Percentiles rank a stretch among this genome's conserved stretches.
phyloP scores from a whole-genome alignment of 2,888 invertebrate genomes.

The Synanthedon myopaeformis region DNA sequence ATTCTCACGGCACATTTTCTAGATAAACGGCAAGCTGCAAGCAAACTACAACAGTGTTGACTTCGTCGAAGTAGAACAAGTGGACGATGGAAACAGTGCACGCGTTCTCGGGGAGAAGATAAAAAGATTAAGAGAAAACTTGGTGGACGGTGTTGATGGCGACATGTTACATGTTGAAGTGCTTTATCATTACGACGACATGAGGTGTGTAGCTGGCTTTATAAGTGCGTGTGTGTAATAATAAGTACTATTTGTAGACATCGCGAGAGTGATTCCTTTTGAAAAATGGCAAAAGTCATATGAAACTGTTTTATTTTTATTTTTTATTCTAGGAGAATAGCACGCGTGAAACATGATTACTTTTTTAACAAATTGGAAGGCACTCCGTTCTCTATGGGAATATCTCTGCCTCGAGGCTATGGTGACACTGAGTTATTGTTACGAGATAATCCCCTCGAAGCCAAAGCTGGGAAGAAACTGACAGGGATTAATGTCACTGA shows the following conservation, averaged over 20 bases:
- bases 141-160: slow-evolving; percentile 79
- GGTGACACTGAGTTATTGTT: slow-evolving; percentile 82
- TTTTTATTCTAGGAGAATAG: slow-evolving; percentile 69
- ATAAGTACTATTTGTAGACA: too few relatives aligned
- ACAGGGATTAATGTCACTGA: slow-evolving; percentile 78
- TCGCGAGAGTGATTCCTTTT: too few relatives aligned
- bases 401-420: slow-evolving; percentile 84
- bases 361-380: slow-evolving; percentile 84
- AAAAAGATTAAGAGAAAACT: slow-evolving; percentile 71
- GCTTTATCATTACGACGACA: slow-evolving; percentile 86
- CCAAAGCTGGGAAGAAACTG: slow-evolving; percentile 73
- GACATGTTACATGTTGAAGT: slow-evolving; percentile 76
- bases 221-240: background rate
- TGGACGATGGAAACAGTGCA: slow-evolving; percentile 76
- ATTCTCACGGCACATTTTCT: background rate
- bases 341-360: slow-evolving; percentile 83
- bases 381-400: slow-evolving; percentile 89
- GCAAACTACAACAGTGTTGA: slow-evolving; percentile 98
- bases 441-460: slow-evolving; percentile 80
- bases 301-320: too few relatives aligned
- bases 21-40: slow-evolving; percentile 77
- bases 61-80: slow-evolving; percentile 92
- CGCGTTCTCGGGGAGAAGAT: slow-evolving; percentile 74
- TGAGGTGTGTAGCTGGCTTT: slow-evolving; percentile 62
- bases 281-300: too few relatives aligned